Base-by-base conservation (phyloP, 2,113 vertebrate genomes). In the Cyanoderma ruficeps region DNA sequence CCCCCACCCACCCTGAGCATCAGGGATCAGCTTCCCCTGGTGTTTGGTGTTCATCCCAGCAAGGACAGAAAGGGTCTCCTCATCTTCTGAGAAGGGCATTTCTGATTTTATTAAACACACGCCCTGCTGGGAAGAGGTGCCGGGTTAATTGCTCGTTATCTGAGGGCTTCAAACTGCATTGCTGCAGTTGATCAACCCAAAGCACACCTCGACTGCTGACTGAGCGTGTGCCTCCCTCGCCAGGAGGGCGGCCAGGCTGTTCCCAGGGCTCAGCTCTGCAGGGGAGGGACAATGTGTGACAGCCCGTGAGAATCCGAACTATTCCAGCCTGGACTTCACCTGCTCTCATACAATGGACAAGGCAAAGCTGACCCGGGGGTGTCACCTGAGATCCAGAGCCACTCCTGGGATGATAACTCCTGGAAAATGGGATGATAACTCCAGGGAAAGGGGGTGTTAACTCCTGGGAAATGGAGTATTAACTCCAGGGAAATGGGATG, bases 101-200 rank as follows among this genome's bases (percentile, higher is more conserved):
- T 76, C 37, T 60, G 31, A 57, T 85, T 82, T 57, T 60, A 46
- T 68, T 52, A 47, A 46, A 52, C 13, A 59, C 47, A 68, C 25
- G 42, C 59, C 33, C 39, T 74, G 67, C 83, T 80, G 86, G 87
- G 56, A 55, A 67, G 72, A 31, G 85, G 71, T 65, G 57, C 86
- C 75, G 53, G 75, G 67, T 88, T 93, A 86, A 90, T 65, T 91
- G 78, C 78, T 96, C 65, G 1, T 84, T 71, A 89, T 86, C 77
- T 47, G 64, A 74, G 52, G 24, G 77, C 39, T 81, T 39, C 35
- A 24, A 81, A 61, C 22, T 7, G 53, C 79, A 25, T n/a, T 1
- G 4, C 71, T 88, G 93, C 53, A 22, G 28, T 47, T 71, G 16
- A 17, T 52, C 49, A 9, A 12, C 30, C 35, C 79, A 16, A 75